Conservation (phyloP, 92 coral and sea anemone species). For the Porites cylindrica region DNA sequence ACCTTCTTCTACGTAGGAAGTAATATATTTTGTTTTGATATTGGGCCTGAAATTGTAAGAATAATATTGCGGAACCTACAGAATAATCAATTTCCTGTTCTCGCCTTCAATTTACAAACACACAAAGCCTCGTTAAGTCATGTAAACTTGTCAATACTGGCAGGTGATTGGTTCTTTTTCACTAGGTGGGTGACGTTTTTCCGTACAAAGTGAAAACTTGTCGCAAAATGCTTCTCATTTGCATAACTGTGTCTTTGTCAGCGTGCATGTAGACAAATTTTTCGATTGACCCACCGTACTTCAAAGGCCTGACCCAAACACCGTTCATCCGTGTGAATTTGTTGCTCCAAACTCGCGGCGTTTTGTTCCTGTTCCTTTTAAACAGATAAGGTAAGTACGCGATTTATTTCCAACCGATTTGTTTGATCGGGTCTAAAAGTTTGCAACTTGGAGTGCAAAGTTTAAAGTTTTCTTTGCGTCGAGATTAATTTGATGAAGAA, state of each 20-base stretch:
- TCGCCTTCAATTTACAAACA: constrained; percentile 17
- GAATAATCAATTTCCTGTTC: constrained; percentile 28
- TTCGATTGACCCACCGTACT: constrained; percentile 18
- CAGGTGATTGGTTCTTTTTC: constrained; percentile 26
- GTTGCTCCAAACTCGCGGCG: neutral
- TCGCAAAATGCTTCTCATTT: constrained; percentile 36
- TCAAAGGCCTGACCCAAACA: constrained; percentile 18
- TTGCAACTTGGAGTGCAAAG: constrained; percentile 14
- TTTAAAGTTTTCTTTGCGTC: neutral
- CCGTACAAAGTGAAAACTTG: constrained; percentile 26
- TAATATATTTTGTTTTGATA: neutral
- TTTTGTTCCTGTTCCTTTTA: neutral
- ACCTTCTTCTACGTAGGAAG: neutral
- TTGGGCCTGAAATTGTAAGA: constrained; percentile 16
- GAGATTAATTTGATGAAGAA: neutral
- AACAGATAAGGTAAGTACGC: constrained; percentile 21
- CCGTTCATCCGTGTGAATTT: constrained; percentile 23
- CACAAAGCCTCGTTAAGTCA: constrained; percentile 10
- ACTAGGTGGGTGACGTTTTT: constrained; percentile 13
- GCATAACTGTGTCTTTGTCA: constrained; percentile 33
- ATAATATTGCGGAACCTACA: neutral
- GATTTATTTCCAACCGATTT: neutral
- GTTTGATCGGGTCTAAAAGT: constrained; percentile 15
- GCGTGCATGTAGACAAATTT: constrained; percentile 16
- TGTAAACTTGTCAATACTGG: neutral